These are phyloP conservation scores for Fulmarus glacialis DNA, from an alignment of 2,113 vertebrate genomes.

Conservation along the genomic window DNA sequence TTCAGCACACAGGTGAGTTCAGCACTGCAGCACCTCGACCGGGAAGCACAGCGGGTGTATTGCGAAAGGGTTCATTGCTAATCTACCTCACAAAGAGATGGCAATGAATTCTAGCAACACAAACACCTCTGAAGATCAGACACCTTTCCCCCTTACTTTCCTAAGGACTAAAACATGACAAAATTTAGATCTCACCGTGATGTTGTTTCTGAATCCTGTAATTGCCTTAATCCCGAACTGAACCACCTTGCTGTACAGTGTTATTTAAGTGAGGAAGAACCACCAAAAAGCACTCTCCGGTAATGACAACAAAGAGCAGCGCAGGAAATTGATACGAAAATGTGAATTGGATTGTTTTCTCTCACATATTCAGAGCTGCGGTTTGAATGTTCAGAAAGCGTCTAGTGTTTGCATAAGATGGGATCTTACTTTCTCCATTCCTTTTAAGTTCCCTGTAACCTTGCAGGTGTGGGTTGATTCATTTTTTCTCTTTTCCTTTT, in stretches of 20 bases:
- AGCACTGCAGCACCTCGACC: fast-evolving
- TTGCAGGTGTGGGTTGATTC: slow-evolving; percentile 25
- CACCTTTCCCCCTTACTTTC: too few relatives aligned
- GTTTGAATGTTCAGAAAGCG: not conserved
- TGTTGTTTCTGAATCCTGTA: fast-evolving
- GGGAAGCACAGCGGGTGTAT: fast-evolving
- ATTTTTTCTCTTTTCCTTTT: not conserved
- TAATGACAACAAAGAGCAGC: fast-evolving
- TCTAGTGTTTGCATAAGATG: not conserved
- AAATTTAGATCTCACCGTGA: fast-evolving
- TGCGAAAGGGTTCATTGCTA: fast-evolving
- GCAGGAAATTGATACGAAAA: not conserved
- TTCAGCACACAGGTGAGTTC: not conserved
- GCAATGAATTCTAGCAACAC: fast-evolving
- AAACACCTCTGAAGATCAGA: not conserved
- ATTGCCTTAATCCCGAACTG: fast-evolving
- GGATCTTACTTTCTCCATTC: not conserved
- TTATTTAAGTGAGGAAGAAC: fast-evolving
- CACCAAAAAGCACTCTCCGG: not conserved
- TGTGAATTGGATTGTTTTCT: not conserved
- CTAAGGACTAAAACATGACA: fast-evolving
- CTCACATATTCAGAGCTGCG: not conserved
- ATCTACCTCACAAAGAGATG: fast-evolving
- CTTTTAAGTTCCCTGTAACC: not conserved
- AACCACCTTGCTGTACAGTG: fast-evolving